Conservation (phyloP, 2,888 invertebrate genomes). For the Zygogramma bicolorata region DNA sequence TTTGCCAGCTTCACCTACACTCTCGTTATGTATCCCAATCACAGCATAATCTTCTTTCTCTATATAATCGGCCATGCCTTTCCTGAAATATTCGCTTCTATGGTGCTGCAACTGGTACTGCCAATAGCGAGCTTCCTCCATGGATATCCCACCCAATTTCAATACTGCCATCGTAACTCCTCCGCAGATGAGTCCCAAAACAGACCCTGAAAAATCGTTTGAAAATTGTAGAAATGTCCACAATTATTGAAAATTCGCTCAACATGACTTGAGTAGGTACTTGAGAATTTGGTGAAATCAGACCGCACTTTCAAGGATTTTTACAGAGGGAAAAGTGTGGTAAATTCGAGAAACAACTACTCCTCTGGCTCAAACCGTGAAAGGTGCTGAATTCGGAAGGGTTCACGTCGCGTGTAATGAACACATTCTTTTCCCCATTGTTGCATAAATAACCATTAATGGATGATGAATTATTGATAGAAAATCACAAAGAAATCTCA, state of each 20-base stretch:
- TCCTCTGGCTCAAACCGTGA: no score
- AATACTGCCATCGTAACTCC: constrained; percentile 69
- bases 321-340: no score
- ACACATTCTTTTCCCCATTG: no score
- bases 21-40: constrained; percentile 50
- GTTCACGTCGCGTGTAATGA: no score
- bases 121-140: constrained; percentile 75
- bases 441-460: background rate
- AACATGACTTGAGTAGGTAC: no score
- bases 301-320: no score
- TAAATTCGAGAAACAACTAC: no score
- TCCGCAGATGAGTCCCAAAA: constrained; percentile 75
- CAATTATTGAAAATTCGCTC: no score
- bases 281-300: no score
- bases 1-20: constrained; percentile 51
- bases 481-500: constrained; percentile 53
- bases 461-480: background rate
- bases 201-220: constrained; percentile 67
- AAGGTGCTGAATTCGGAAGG: no score
- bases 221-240: no score
- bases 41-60: constrained; percentile 58
- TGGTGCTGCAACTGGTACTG: constrained; percentile 69
- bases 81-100: constrained; percentile 61
- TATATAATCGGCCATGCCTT: constrained; percentile 56
- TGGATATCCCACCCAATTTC: constrained; percentile 71